Evolutionary conservation across 2,797 vertebrate species (phyloP), one percentile per base, ranked within the genome.

Genomic region (Lophotriccus pileatus): DNA sequence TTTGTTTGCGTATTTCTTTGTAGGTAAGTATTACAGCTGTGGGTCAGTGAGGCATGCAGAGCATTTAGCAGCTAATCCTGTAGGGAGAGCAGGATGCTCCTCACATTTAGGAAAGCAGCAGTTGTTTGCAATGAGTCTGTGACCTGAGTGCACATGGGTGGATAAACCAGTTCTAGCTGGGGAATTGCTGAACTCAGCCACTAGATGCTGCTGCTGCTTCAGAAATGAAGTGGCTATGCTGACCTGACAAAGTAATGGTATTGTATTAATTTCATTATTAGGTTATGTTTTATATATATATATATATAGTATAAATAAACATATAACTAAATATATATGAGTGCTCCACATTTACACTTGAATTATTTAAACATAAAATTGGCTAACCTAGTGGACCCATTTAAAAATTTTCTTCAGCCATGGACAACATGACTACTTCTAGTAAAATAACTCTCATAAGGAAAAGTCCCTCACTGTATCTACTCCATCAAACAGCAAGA

Each of bases 141-240:
- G 55, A 5, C 17, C 3, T 5, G 1, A 13, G 16, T 8, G 32
- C 11, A 6, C 4, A 0, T 2, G 6, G 12, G 9, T n/a, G n/a
- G 37, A 23, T 20, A 5, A 84, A 11, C 2, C 3, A 3, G 39
- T 36, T 84, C 21, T 14, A 22, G 18, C 16, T 30, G 77, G 24
- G 82, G 32, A 78, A 23, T 72, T 83, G 52, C 76, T 73, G 8
- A 59, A 17, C 41, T 8, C 8, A 1, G 52, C 88, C 97, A 87
- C 95, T 76, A 97, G 97, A 53, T 97, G 96, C 32, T 97, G 95
- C 69, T 95, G 5, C 68, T 66, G 78, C 52, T 62, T 63, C 27
- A 44, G 37, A 69, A 84, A 78, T 23, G 5, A 72, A n/a, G 73
- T 14, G 23, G 2, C 41, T 28, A 21, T 37, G 24, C 67, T 55